Evolutionary conservation across 2,888 invertebrate genomes (phyloP), one percentile per base, ranked within the genome.

Genomic region (Clepsis dumicolana): DNA sequence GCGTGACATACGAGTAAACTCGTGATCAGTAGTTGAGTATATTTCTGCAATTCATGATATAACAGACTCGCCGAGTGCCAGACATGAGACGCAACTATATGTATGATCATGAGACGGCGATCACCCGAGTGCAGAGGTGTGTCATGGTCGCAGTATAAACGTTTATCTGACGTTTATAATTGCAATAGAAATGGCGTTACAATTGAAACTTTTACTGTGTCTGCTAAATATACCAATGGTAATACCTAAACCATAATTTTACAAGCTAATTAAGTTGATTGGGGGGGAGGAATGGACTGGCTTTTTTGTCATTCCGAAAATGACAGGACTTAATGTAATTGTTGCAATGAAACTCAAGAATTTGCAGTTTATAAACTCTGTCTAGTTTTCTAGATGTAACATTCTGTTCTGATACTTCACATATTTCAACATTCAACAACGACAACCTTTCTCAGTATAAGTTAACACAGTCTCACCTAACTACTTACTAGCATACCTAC

Each of bases 121-220:
- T 48, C 48, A 48, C 21, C 63, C 29, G 54, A 21, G 16, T 48
- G 2, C 21, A 32, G 44, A 44, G 54, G 54, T 56, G 50, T n/a
- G 27, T 56, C 64, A 56, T 21, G 64, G 54, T 44, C 44, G 44
- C 29, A 27, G 48, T 29, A 44, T 41, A 8, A 18, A 44, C 7
- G 44, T 44, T 18, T 41, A 41, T 41, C 41, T 16, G 41, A 16
- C 41, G 41, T 41, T 41, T 44, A 44, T 44, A 16, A n/a, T n/a
- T 7, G 8, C 27, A 27, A 10, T 7, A 8, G 2, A 27, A 53
- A 53, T 10, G 16, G 27, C 16, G 8, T 2, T 16, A 8, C 16
- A 8, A 18, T 29, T 7, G 29, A 29, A 29, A 29, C 7, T 4
- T 29, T 29, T 29, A 29, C 3, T 29, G n/a, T n/a, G 14, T 35